Evolutionary conservation across 2,797 vertebrate species (phyloP), one percentile per base, ranked within the genome.

Genomic region (Platalea minor): DNA sequence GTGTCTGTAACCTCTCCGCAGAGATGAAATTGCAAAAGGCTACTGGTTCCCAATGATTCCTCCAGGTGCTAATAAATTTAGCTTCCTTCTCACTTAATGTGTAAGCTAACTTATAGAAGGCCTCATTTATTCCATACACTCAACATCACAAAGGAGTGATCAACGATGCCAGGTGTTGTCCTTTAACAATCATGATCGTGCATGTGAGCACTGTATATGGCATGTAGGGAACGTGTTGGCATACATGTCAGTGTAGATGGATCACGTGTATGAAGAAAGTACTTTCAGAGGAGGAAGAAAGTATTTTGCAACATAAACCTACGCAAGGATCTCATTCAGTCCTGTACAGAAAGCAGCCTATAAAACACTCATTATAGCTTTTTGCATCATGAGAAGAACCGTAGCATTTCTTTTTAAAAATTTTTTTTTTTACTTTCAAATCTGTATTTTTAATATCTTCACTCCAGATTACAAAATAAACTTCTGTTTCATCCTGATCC

Each of bases 281-380:
- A 93, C 80, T 94, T 96, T 45, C 26, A 94, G 75, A 93, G 88
- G 35, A 95, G 87, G 83, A 92, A 93, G 82, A 95, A 93, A 95
- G 89, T 95, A 91, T 95, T 94, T 91, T 3, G 35, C 87, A 94
- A 76, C 76, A 91, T 13, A 96, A 97, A 79, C 90, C 89, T 81
- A 86, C 57, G 11, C 80, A 84, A 78, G 64, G 28, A 89, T 94
- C 91, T 96, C 75, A 57, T 91, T 96, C 94, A 91, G 35, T 60
- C 60, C 83, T 67, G 11, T 46, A 76, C 41, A 69, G 65, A 68
- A 83, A 92, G 69, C 57, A 93, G 84, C 57, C 82, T 79, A 45
- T 50, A 63, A 96, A 85, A 77, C 5, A 11, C 68, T 93, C 21
- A 0, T 72, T 50, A 70, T 3, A 79, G 57, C 73, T 63, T 29